Conservation (phyloP, 2,113 vertebrate genomes). For the Salvelinus sp. region DNA sequence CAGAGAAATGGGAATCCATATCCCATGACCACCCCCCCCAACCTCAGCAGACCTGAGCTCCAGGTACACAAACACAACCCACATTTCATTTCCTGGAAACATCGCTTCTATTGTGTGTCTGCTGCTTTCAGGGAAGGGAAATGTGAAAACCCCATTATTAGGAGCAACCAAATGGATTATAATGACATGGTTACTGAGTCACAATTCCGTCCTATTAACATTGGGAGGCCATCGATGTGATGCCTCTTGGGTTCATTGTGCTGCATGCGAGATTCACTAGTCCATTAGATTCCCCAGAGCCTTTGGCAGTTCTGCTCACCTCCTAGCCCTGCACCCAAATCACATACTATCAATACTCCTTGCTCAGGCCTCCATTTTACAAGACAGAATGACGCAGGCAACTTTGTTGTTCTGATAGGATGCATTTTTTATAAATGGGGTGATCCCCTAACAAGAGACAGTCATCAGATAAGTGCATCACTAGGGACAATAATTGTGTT, state of each 20-base stretch:
- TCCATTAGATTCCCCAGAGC: neutral
- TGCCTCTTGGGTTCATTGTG: slow-evolving; percentile 13
- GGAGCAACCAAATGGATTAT: slow-evolving; percentile 60
- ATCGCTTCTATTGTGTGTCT: neutral
- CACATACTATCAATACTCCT: neutral
- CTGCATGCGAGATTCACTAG: slow-evolving; percentile 46
- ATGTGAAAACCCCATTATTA: slow-evolving; percentile 32
- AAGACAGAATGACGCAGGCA: neutral
- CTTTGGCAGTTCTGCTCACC: slow-evolving; percentile 1
- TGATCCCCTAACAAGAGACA: neutral
- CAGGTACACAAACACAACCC: neutral
- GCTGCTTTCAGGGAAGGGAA: neutral
- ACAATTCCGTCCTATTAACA: slow-evolving; percentile 7
- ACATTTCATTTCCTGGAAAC: slow-evolving; percentile 36
- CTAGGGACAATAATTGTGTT: neutral
- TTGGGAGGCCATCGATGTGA: neutral
- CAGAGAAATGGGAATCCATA: slow-evolving; percentile 57
- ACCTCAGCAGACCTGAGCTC: slow-evolving; percentile 13
- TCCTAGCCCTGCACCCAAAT: neutral
- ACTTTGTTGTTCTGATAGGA: neutral
- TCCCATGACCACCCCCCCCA: slow-evolving; percentile 52
- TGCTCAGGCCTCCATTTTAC: neutral
- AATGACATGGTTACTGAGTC: slow-evolving; percentile 37
- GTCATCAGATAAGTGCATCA: neutral
- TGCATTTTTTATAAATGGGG: neutral